Base-by-base conservation (phyloP, 1,140 invertebrate genomes). In the Dolichoris vasculosae region DNA sequence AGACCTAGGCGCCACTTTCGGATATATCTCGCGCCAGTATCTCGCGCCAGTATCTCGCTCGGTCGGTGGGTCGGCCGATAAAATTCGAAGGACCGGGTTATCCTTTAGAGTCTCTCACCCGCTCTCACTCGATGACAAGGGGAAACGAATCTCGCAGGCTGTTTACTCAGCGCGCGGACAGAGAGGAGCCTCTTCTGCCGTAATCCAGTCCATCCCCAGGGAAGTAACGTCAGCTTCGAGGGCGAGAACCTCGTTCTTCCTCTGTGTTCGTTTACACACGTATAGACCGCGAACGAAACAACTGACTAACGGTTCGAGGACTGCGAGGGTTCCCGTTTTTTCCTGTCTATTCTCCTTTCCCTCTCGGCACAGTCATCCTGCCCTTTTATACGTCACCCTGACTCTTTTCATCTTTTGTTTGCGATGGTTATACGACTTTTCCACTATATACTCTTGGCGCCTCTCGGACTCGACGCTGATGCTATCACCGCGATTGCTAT, bases 121-220 rank as follows among this genome's bases (percentile, higher is more conserved):
- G 51, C 71, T 82, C 79, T 48, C 64, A 51, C 55, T 35, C 23
- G 48, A 46, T 32, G 46, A 4, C 55, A n/a, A 32, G 35, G 67
- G 35, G 17, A 20, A 43, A 30, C 26, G 26, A 11, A 51, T 77
- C 48, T 77, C 35, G 13, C 26, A 89, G 90, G 89, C 87, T 93
- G 92, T 93, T 93, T 93, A 92, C 92, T 92, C 90, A 90, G 89
- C 92, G 92, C 92, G 90, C 1, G 40, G 43, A 26, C 40, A 73
- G 38, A 38, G 69, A 38, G 43, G 91, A 88, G 90, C 88, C 91
- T 92, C 91, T 93, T 88, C 87, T 90, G 86, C 88, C 86, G 73
- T 93, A 93, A 93, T 93, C 92, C 89, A 35, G 71, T 55, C 69
- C 48, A 23, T 75, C 55, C 82, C 71, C 69, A 13, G 69, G 51